phyloP scores from a whole-genome alignment of 2,888 invertebrate species.

The Brachyptera risi region DNA sequence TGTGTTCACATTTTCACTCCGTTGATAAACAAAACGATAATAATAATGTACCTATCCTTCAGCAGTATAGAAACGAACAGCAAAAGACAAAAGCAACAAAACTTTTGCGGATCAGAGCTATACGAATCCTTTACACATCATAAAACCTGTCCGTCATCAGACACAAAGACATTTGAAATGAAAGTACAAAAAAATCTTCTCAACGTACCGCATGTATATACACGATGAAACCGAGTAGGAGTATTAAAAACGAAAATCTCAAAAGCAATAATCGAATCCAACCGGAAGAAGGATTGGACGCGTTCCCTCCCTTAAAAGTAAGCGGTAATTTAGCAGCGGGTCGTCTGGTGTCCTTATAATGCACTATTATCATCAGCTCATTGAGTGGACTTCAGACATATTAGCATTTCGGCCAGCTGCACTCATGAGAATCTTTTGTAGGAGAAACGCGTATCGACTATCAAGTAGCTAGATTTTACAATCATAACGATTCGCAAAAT shows the following conservation, averaged over 20 bases:
- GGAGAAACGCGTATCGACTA: slow-evolving; percentile 9
- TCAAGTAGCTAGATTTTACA: neutral
- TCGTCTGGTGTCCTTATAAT: slow-evolving; percentile 16
- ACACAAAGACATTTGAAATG: no score
- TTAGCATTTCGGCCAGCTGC: slow-evolving; percentile 15
- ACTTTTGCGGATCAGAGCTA: no score
- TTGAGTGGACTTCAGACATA: neutral
- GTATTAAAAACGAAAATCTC: neutral
- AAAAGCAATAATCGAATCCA: neutral
- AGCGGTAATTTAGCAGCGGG: slow-evolving; percentile 23
- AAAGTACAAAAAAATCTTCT: no score
- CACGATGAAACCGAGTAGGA: neutral
- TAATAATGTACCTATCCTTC: no score
- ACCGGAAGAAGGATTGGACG: slow-evolving; percentile 21
- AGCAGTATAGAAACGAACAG: no score
- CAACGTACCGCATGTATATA: no score
- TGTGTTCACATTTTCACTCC: no score
- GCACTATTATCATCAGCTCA: neutral
- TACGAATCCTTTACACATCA: no score
- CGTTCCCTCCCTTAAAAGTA: slow-evolving; percentile 10
- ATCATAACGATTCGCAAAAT: neutral
- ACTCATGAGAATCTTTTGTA: neutral
- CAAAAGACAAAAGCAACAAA: no score
- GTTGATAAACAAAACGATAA: no score
- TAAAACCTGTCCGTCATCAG: no score